Conservation (phyloP, 2,888 invertebrate genomes). For the Eilema depressum region DNA sequence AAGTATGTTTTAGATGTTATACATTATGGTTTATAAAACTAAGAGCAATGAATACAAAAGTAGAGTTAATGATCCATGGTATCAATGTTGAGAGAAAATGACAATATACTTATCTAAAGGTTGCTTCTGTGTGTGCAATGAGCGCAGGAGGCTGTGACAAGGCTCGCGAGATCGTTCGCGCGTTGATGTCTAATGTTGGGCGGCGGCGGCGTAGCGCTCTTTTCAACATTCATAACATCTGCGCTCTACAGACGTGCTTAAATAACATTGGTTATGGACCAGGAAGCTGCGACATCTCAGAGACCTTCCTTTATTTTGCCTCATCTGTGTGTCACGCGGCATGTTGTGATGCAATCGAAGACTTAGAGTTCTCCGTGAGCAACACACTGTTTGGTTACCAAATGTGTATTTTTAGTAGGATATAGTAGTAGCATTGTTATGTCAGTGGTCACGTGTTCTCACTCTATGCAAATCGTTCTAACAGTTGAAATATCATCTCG, state of each 20-base stretch:
- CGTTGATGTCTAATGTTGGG: slow-evolving; percentile 55
- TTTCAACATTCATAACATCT: slow-evolving; percentile 13
- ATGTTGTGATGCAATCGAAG: background rate
- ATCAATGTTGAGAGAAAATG: too few relatives aligned
- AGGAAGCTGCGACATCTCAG: slow-evolving; percentile 10
- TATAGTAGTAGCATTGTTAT: background rate
- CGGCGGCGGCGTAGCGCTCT: background rate
- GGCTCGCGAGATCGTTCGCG: slow-evolving; percentile 23
- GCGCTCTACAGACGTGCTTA: background rate
- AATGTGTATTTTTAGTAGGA: background rate
- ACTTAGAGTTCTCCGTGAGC: background rate
- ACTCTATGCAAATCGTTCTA: too few relatives aligned
- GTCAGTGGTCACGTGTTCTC: background rate
- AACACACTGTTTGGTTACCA: background rate
- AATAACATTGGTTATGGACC: slow-evolving; percentile 11
- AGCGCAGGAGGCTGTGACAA: slow-evolving; percentile 12
- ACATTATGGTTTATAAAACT: background rate
- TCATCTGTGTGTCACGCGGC: background rate
- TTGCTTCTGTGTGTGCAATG: too few relatives aligned
- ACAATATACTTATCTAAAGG: background rate
- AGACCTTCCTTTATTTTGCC: background rate
- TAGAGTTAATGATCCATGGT: too few relatives aligned
- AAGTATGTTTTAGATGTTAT: background rate
- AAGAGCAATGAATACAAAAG: background rate
- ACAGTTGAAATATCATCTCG: too few relatives aligned